phyloP scores from a whole-genome alignment of 2,113 vertebrate species.

The Indicator maculatus region DNA sequence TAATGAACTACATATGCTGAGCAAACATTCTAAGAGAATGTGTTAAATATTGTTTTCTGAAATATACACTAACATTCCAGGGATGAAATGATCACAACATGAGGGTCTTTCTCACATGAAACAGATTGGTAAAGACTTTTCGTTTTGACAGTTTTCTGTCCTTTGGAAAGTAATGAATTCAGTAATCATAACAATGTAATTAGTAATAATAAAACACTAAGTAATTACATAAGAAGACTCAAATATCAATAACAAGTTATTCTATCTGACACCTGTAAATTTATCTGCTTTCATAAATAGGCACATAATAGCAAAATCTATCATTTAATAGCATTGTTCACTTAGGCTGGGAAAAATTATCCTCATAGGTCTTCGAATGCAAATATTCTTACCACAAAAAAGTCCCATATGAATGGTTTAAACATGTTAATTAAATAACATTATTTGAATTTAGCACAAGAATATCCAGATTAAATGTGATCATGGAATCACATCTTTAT shows the following conservation, averaged over 20 bases:
- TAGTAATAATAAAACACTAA: background rate
- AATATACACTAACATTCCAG: background rate
- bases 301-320: background rate
- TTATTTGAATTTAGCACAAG: background rate
- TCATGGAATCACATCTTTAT: background rate
- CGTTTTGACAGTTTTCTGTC: background rate
- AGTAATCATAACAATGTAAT: background rate
- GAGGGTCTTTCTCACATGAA: background rate
- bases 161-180: background rate
- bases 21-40: background rate
- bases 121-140: background rate
- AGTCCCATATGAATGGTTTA: background rate
- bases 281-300: background rate
- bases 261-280: background rate
- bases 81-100: background rate
- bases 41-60: background rate
- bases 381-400: background rate
- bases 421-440: background rate
- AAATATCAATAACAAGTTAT: background rate
- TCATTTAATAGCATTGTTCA: background rate
- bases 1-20: background rate
- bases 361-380: background rate
- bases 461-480: background rate
- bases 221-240: background rate
- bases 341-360: background rate